A percentile compares a stretch with the other conserved stretches of the same genome.
These are phyloP conservation scores for Drosophila mayaguana DNA, from an alignment of 2,888 invertebrate genomes.

Conservation along the genomic window DNA sequence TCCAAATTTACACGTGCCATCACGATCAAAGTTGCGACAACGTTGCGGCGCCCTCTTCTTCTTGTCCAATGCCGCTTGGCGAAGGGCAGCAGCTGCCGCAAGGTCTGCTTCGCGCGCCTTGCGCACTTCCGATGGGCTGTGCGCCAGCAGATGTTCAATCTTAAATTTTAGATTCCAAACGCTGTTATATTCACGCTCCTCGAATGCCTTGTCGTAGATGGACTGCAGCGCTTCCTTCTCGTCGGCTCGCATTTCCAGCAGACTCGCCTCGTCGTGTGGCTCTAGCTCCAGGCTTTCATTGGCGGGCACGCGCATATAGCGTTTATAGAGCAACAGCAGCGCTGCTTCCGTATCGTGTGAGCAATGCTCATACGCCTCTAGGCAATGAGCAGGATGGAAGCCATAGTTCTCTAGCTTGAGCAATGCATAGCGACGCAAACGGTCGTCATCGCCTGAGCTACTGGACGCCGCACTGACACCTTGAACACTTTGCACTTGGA, in stretches of 20 bases:
- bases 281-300: constrained; percentile 28
- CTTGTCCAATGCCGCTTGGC: constrained; percentile 46
- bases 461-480: constrained; percentile 82
- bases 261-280: constrained; percentile 85
- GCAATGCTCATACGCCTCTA: constrained; percentile 90
- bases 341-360: constrained; percentile 90
- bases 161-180: constrained; percentile 90
- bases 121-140: constrained; percentile 86
- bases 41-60: constrained; percentile 81
- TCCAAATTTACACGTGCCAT: constrained; percentile 90
- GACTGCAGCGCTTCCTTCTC: constrained; percentile 91
- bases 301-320: constrained; percentile 87
- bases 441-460: constrained; percentile 86
- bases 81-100: constrained; percentile 84
- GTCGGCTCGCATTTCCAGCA: constrained; percentile 89
- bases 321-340: constrained; percentile 89
- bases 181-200: constrained; percentile 88
- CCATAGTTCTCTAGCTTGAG: constrained; percentile 91
- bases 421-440: constrained; percentile 89
- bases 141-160: constrained; percentile 88
- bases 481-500: constrained; percentile 88
- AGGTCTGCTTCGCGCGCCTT: constrained; percentile 83
- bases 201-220: constrained; percentile 90
- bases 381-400: constrained; percentile 90
- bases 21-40: constrained; percentile 87